These are phyloP conservation scores for Myripristis jacobus DNA, from an alignment of 2,797 vertebrate genomes.

Conservation along the genomic window DNA sequence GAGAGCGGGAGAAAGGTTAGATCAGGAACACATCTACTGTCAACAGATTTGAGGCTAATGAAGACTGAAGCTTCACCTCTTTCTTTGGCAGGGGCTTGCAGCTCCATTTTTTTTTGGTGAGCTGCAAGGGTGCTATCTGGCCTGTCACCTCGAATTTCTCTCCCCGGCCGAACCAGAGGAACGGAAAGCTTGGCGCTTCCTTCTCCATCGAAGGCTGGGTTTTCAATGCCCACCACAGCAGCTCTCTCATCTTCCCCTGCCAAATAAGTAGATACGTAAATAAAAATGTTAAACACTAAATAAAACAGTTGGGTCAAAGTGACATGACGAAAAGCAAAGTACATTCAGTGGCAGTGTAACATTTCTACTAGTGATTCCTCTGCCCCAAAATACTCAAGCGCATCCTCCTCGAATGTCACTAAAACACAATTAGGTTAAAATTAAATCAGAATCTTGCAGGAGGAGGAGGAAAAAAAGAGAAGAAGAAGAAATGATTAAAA, in stretches of 20 bases:
- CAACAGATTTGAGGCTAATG: slow-evolving; percentile 87
- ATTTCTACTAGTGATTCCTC: slow-evolving; percentile 86
- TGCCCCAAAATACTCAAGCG: slow-evolving; percentile 87
- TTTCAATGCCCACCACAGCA: slow-evolving; percentile 85
- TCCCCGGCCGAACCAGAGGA: slow-evolving; percentile 84
- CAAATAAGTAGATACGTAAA: slow-evolving; percentile 71
- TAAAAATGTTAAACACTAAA: slow-evolving; percentile 45
- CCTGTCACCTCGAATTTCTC: slow-evolving; percentile 90
- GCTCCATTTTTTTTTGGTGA: slow-evolving; percentile 88
- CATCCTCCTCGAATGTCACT: slow-evolving; percentile 94
- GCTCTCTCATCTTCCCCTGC: slow-evolving; percentile 83
- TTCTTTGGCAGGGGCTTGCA: slow-evolving; percentile 87
- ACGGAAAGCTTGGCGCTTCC: slow-evolving; percentile 85
- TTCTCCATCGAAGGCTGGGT: slow-evolving; percentile 87
- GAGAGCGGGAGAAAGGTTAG: slow-evolving; percentile 80
- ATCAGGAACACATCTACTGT: slow-evolving; percentile 83
- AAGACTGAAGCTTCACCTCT: slow-evolving; percentile 93
- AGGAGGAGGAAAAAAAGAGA: slow-evolving; percentile 82
- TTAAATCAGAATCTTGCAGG: slow-evolving; percentile 95
- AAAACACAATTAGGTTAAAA: slow-evolving; percentile 99
- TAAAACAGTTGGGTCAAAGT: slow-evolving; percentile 59
- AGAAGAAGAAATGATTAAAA: slow-evolving; percentile 99
- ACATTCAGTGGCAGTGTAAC: slow-evolving; percentile 84
- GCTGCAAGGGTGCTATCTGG: slow-evolving; percentile 91
- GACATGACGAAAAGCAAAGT: slow-evolving; percentile 74